phyloP scores from a whole-genome alignment of 1,140 invertebrate species.

The Drosophila kepulauana region DNA sequence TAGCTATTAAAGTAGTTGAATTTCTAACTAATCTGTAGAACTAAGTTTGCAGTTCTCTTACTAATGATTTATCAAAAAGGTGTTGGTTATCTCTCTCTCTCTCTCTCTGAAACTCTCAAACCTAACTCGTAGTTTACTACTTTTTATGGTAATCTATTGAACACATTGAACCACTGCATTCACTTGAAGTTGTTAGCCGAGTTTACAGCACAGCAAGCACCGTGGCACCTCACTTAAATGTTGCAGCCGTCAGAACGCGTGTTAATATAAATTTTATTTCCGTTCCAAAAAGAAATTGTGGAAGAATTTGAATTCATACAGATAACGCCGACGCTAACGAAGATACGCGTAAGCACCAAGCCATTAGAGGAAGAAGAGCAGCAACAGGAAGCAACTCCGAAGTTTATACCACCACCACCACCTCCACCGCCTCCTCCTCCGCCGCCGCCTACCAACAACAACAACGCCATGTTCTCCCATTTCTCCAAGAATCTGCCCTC shows the following conservation, averaged over 20 bases:
- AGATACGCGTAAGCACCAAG: slow-evolving; percentile 91
- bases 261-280: slow-evolving; percentile 44
- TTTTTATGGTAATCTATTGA: slow-evolving; percentile 10
- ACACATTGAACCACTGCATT: slow-evolving; percentile 34
- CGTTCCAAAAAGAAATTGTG: slow-evolving; percentile 59
- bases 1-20: slow-evolving; percentile 19
- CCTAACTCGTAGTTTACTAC: slow-evolving; percentile 29
- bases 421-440: slow-evolving; percentile 35
- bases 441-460: slow-evolving; percentile 1
- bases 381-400: background rate
- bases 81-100: slow-evolving; percentile 64
- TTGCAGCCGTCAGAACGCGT: slow-evolving; percentile 3
- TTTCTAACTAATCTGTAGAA: slow-evolving; percentile 7
- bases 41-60: slow-evolving; percentile 25
- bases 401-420: background rate
- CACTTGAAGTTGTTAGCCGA: slow-evolving; percentile 55
- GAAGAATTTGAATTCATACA: slow-evolving; percentile 91
- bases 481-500: slow-evolving; percentile 86
- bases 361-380: slow-evolving; percentile 54
- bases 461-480: slow-evolving; percentile 84
- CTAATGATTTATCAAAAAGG: slow-evolving; percentile 49
- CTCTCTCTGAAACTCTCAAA: slow-evolving; percentile 16
- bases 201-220: slow-evolving; percentile 25
- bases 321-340: slow-evolving; percentile 91
- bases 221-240: slow-evolving; percentile 22